A percentile compares a stretch with the other conserved stretches of the same genome.
phyloP scores from a whole-genome alignment of 2,113 vertebrate species.

The Hemiscyllium ocellatum region DNA sequence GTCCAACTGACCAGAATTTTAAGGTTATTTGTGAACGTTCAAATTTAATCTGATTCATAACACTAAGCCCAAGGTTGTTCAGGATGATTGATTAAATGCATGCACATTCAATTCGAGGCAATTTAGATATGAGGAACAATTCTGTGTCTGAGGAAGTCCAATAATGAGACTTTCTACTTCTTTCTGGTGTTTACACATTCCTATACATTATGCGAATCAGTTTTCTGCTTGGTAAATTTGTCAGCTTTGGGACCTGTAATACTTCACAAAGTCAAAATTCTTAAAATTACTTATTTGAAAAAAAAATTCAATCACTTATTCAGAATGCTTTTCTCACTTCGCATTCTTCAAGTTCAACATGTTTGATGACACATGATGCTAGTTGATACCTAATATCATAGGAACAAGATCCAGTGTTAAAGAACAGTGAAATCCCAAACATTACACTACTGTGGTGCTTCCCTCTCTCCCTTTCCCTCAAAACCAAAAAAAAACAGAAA shows the following conservation, averaged over 20 bases:
- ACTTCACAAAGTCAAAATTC: not conserved
- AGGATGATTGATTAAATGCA: not conserved
- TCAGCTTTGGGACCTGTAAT: not conserved
- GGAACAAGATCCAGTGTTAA: too few species aligned
- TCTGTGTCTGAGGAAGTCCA: not conserved
- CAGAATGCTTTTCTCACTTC: not conserved
- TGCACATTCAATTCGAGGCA: not conserved
- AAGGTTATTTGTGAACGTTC: not conserved
- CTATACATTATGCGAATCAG: not conserved
- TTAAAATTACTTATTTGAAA: not conserved
- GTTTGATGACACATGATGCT: not conserved
- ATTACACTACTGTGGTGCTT: too few species aligned
- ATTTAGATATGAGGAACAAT: not conserved
- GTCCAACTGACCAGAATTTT: conserved; percentile 7
- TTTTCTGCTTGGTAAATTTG: not conserved
- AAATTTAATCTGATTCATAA: not conserved
- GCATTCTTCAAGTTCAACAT: not conserved
- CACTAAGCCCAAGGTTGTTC: not conserved
- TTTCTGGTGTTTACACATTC: not conserved
- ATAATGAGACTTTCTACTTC: not conserved
- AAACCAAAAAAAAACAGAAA: too few species aligned
- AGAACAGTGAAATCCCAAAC: too few species aligned
- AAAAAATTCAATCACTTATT: not conserved
- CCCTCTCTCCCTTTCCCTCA: too few species aligned
- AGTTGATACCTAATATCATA: not conserved